A percentile compares a stretch with the other conserved stretches of the same genome.
Conservation (phyloP, 1,140 invertebrate genomes). For the Bombus superbus region DNA sequence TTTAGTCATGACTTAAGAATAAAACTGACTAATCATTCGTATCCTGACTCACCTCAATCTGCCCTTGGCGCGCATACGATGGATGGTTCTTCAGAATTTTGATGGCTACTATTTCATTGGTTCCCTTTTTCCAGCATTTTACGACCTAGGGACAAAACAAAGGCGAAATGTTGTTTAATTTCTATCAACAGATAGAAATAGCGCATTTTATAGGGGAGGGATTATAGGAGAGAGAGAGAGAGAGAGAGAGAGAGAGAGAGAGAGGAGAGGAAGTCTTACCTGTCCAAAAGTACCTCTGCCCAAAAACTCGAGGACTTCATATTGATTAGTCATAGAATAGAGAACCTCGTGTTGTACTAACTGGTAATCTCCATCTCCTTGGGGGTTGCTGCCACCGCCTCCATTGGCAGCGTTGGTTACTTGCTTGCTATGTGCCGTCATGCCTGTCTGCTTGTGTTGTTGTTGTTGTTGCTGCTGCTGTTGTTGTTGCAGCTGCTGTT, state of each 20-base stretch:
- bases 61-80: conserved; percentile 99
- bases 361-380: conserved; percentile 98
- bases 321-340: conserved; percentile 95
- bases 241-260: too few species aligned
- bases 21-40: not conserved
- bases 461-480: conserved; percentile 75
- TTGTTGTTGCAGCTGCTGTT: conserved; percentile 71
- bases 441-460: conserved; percentile 79
- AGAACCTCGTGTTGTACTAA: conserved; percentile 99
- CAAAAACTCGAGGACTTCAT: conserved; percentile 99
- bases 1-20: rapidly evolving
- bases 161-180: too few species aligned
- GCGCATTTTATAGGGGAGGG: too few species aligned
- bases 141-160: conserved; percentile 87
- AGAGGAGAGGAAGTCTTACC: conserved; percentile 72
- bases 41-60: conserved; percentile 93
- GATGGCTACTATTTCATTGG: conserved; percentile 99
- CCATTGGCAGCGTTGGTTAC: conserved; percentile 80
- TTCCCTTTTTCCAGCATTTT: conserved; percentile 99
- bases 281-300: conserved; percentile 99
- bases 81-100: conserved; percentile 99
- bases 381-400: conserved; percentile 86
- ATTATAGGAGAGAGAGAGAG: too few species aligned
- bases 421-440: conserved; percentile 91
- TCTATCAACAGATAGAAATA: not conserved